Conservation (phyloP, 2,888 invertebrate genomes). For the Hypolimnas misippus region DNA sequence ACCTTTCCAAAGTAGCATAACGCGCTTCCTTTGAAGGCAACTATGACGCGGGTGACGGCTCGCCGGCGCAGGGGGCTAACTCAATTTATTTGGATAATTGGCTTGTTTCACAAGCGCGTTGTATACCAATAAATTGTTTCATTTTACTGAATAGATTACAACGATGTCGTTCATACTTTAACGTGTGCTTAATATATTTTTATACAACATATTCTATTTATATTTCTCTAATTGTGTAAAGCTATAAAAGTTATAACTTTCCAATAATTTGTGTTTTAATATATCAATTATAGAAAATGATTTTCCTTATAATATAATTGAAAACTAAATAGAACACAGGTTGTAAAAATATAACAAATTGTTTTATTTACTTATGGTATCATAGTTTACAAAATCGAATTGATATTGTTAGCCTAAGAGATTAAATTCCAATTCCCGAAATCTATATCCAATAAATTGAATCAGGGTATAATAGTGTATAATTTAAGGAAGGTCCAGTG, state of each 20-base stretch:
- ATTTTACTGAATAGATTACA: conserved; percentile 47
- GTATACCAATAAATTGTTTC: conserved; percentile 56
- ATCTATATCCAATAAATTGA: conserved; percentile 40
- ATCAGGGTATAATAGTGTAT: conserved; percentile 50
- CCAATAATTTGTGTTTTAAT: too few relatives aligned
- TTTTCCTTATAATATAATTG: too few relatives aligned
- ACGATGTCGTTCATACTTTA: conserved; percentile 45
- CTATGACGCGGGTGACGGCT: conserved; percentile 58
- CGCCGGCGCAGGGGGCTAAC: conserved; percentile 49
- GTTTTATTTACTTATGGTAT: neutral
- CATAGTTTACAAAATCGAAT: neutral
- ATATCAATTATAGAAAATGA: too few relatives aligned
- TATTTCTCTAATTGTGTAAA: neutral
- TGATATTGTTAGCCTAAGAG: conserved; percentile 30
- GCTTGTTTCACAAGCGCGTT: conserved; percentile 69
- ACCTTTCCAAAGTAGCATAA: conserved; percentile 72
- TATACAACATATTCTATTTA: neutral
- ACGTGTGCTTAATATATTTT: conserved; percentile 9
- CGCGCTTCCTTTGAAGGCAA: conserved; percentile 73
- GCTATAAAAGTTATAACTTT: too few relatives aligned
- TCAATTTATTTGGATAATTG: conserved; percentile 79
- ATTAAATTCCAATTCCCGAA: conserved; percentile 36
- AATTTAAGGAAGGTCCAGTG: conserved; percentile 59
- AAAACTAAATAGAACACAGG: too few relatives aligned
- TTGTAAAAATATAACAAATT: too few relatives aligned